These are phyloP conservation scores for Galleria mellonella DNA, from an alignment of 1,140 invertebrate genomes.

Conservation along the genomic window DNA sequence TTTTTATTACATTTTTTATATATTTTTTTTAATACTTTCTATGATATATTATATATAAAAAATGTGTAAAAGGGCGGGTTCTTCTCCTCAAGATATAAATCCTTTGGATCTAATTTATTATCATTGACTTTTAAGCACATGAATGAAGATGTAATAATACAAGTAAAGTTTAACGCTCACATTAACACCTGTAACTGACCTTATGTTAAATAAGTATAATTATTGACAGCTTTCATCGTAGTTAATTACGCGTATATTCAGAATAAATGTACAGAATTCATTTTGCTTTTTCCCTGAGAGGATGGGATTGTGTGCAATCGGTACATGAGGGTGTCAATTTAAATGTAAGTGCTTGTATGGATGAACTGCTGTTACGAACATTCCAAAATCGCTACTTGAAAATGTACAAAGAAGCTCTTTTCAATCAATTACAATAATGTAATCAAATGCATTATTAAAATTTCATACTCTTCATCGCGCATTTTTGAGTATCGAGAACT, in stretches of 20 bases:
- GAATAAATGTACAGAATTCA: conserved; percentile 17
- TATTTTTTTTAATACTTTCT: background rate
- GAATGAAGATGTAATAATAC: no score
- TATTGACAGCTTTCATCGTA: background rate
- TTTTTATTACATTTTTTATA: no score
- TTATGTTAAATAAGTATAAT: no score
- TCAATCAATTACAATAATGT: background rate
- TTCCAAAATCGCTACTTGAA: conserved; percentile 8
- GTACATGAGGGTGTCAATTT: conserved; percentile 30
- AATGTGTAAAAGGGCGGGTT: no score
- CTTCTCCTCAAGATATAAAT: no score
- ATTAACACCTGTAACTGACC: no score
- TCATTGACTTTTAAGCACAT: no score
- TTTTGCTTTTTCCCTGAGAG: conserved; percentile 9
- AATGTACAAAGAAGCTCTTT: background rate
- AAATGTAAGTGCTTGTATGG: conserved; percentile 17
- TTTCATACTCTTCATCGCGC: background rate
- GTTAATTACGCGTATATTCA: conserved; percentile 15
- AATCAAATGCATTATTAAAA: background rate
- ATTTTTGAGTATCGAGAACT: conserved; percentile 15
- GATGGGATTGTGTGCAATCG: conserved; percentile 23
- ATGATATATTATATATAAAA: no score
- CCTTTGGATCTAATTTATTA: no score
- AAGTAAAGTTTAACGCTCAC: no score
- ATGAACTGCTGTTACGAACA: conserved; percentile 5